Evolutionary conservation across 2,888 invertebrate species (phyloP), one percentile per base, ranked within the genome.

Genomic region (Ellobium chinense): DNA sequence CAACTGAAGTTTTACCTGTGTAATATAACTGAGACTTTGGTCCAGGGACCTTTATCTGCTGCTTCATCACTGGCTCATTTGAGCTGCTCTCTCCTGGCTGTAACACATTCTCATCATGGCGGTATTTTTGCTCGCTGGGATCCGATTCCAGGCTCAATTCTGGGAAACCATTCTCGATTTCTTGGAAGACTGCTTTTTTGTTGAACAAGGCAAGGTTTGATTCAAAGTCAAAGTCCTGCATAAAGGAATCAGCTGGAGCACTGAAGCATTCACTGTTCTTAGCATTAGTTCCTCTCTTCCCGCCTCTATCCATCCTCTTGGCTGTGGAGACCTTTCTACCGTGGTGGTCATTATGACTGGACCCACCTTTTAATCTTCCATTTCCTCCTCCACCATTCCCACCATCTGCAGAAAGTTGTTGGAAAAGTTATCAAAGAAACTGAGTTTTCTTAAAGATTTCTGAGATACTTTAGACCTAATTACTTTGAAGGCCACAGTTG

Each of bases 161-260:
- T 2, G 88, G 88, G 24, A 87, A 84, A n/a, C 82, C 85, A 82
- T 85, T 89, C 90, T 95, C 95, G 69, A 96, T 95, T 92, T 96
- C 95, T 89, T 96, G 95, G 95, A 96, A 96, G 70, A 96, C 94
- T 34, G 96, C 96, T 91, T 94, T 93, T 93, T 98, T 98, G 93
- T 98, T 96, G 93, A 98, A 98, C 69, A 98, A 94, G 31, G 97
- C 97, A 78, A 98, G 94, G 94, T 98, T 98, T 85, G 97, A 97
- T 92, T 98, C 98, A 94, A 98, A 98, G 94, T 98, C 98, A 94
- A 98, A 98, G 89, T 98, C 98, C 29, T 77, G 70, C 74, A 95
- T 92, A 85, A 94, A 94, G 77, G 95, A 95, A 85, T 96, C 96
- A 14, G 95, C 94, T 62, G 96, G 95, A 5, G 95, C 95, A 37